Evolutionary conservation across 2,888 invertebrate species (phyloP), one percentile per base, ranked within the genome.

Genomic region (Agonopterix heracliana): DNA sequence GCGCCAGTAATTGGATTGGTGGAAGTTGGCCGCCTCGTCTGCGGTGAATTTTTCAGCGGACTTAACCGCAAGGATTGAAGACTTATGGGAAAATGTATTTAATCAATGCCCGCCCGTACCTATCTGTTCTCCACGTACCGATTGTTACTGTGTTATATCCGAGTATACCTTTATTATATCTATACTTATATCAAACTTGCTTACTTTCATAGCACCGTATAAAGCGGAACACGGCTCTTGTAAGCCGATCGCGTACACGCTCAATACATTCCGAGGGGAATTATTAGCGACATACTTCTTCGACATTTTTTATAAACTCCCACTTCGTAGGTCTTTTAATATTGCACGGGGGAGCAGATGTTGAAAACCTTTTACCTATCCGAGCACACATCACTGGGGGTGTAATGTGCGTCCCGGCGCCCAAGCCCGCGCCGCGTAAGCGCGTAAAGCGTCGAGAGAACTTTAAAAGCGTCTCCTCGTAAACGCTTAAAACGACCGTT

Each of bases 1-100:
- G 81, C 81, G 66, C 69, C 73, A 66, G 83, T 87, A 87, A 87
- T 87, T 86, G 87, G 85, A 86, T 85, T 81, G 78, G 75, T 63
- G 74, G 72, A 78, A 79, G 79, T 82, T 78, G 73, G 3, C 11
- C 71, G 70, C 55, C 56, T 51, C 52, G 53, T 66, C 60, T 58
- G 69, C 75, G 80, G 75, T 71, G 75, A 74, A 76, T 75, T 79
- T 83, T 82, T 82, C 71, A 72, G 60, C 63, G 73, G 69, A 68
- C 68, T 71, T 68, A 68, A 71, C 71, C 72, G 59, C 60, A 55
- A 50, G 49, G 9, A 38, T 38, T 77, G 74, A 68, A 65, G 64
- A 69, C 71, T 73, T 70, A 73, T 71, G 64, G 66, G 56, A 57
- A 63, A 58, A 57, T 65, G 66, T 36, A 41, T 47, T 51, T 48